Evolutionary conservation across 2,113 vertebrate species (phyloP).

Genomic region (Elaphurus davidianus): DNA sequence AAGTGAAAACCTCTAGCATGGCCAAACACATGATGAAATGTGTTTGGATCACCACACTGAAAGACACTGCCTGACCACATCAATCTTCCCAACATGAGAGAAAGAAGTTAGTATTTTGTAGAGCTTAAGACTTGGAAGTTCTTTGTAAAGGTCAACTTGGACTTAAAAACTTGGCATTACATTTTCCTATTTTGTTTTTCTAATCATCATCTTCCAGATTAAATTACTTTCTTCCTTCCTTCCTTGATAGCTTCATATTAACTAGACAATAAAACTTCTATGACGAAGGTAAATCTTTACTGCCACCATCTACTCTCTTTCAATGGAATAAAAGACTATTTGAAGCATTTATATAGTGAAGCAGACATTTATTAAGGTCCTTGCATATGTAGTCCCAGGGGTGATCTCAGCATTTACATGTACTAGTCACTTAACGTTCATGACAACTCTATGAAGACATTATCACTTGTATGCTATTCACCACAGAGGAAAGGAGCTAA

Average conservation of each 20-base stretch:
- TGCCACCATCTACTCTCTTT: background rate
- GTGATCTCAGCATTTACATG: background rate
- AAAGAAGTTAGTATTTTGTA: background rate
- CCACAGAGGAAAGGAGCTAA: background rate
- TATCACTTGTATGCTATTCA: background rate
- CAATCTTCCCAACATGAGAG: background rate
- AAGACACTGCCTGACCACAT: background rate
- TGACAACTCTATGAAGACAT: background rate
- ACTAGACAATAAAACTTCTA: background rate
- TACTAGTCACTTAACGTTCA: background rate
- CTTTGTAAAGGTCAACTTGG: background rate
- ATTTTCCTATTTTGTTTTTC: background rate
- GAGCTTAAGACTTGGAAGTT: background rate
- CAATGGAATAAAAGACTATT: background rate
- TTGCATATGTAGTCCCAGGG: background rate
- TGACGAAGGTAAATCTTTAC: background rate
- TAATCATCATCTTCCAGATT: background rate
- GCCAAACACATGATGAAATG: background rate
- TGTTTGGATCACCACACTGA: background rate
- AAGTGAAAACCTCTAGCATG: background rate
- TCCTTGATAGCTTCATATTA: background rate
- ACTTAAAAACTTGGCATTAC: background rate
- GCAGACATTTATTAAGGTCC: background rate
- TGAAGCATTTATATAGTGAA: background rate
- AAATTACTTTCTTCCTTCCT: background rate